Evolutionary conservation across 2,113 vertebrate genomes (phyloP), one percentile per base, ranked within the genome.

Genomic region (Sander vitreus): DNA sequence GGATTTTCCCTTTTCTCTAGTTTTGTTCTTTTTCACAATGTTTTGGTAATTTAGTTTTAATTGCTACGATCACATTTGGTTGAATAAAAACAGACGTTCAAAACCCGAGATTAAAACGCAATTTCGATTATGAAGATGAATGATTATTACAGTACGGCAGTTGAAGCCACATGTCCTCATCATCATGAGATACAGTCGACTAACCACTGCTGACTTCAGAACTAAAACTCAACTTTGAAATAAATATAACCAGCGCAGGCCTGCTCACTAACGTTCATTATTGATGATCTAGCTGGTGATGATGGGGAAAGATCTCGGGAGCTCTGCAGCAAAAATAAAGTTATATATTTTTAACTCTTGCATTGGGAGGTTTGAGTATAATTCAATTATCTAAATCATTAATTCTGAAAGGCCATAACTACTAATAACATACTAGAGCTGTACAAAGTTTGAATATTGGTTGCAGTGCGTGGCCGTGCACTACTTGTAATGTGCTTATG

Each of bases 111-210:
- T 57, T 54, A 63, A 72, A 77, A 63, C 0, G 0, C 18, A 11
- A 43, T 9, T 39, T 39, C 36, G 36, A 39, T 43, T 43, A 43
- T 43, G 39, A 43, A 43, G 8, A 43, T 43, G 10, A 11, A 43
- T 43, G 9, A 43, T 43, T 43, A 11, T 43, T 43, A 43, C 39
- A 43, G 39, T 43, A 43, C 10, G 36, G 76, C 63, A 67, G 65
- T 84, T 85, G 76, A 55, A 60, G 36, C 85, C 76, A 71, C 59
- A 73, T 82, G 71, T 53, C 53, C 65, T 80, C 66, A 50, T 65
- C 51, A 43, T 76, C 71, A 71, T 19, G 72, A 50, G 62, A 30
- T n/a, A n/a, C 78, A 53, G 23, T 23, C 16, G 74, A 21, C 36
- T 58, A 71, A 67, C 1, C 27, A 55, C 25, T 16, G 53, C 53